Evolutionary conservation across 2,113 vertebrate genomes (phyloP).

Genomic region (Oplegnathus fasciatus): DNA sequence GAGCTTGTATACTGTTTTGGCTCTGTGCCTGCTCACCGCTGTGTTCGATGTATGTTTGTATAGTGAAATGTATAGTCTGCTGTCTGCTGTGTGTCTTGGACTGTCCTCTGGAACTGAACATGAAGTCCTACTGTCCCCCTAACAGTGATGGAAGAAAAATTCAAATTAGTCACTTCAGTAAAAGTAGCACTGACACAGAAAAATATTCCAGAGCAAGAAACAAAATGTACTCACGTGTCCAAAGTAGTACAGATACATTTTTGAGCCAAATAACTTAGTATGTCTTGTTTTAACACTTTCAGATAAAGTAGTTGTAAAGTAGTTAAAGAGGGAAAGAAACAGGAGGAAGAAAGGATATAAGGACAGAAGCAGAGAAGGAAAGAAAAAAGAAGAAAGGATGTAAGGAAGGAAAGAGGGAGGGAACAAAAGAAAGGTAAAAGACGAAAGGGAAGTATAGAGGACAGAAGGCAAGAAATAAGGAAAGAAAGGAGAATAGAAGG

Average conservation of each 20-base stretch:
- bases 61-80: slow-evolving; percentile 62
- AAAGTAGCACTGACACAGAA: not conserved
- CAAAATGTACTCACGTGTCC: no score
- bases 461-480: not conserved
- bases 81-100: slow-evolving; percentile 27
- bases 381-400: not conserved
- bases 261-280: not conserved
- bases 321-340: not conserved
- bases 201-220: not conserved
- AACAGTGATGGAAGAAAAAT: not conserved
- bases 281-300: not conserved
- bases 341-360: not conserved
- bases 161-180: not conserved
- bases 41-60: slow-evolving; percentile 42
- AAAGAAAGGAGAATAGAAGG: not conserved
- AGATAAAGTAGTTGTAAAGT: not conserved
- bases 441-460: not conserved
- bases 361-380: not conserved
- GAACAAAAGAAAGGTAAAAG: not conserved
- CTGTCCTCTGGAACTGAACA: not conserved
- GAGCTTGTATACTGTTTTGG: slow-evolving; percentile 40
- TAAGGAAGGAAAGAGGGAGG: not conserved
- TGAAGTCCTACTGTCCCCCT: not conserved
- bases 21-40: slow-evolving; percentile 3
- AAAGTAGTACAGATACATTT: not conserved